These are phyloP conservation scores for Eumacrocentrus americanus DNA, from an alignment of 2,888 invertebrate species.

Conservation along the genomic window DNA sequence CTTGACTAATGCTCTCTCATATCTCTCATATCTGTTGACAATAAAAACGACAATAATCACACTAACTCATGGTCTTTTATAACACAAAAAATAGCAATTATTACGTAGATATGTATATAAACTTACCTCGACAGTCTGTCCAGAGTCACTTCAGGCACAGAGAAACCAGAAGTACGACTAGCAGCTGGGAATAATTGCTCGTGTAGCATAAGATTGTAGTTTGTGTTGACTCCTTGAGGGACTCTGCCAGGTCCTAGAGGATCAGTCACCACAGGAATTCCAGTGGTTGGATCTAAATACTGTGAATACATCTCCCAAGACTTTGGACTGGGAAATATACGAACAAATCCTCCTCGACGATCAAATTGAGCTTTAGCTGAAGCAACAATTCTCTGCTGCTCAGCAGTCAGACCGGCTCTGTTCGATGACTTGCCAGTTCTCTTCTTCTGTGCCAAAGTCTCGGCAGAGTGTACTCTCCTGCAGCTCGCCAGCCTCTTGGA, in stretches of 20 bases:
- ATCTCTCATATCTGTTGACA: conserved; percentile 64
- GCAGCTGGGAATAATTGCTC: conserved; percentile 74
- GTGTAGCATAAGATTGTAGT: conserved; percentile 79
- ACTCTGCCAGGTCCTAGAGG: conserved; percentile 58
- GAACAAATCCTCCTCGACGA: conserved; percentile 84
- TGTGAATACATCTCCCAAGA: conserved; percentile 84
- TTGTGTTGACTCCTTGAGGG: conserved; percentile 65
- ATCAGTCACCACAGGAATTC: conserved; percentile 69
- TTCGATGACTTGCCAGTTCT: conserved; percentile 42
- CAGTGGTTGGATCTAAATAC: conserved; percentile 78
- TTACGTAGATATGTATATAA: background rate
- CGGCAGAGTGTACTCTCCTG: conserved; percentile 77
- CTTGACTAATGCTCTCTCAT: conserved; percentile 66
- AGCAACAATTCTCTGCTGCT: conserved; percentile 79
- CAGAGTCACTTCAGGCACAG: conserved; percentile 55
- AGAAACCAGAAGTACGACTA: conserved; percentile 50
- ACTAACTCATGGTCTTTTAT: too few relatives aligned
- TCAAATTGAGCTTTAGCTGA: conserved; percentile 80
- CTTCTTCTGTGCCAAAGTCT: conserved; percentile 64
- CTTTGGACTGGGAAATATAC: conserved; percentile 89
- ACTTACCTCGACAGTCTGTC: conserved; percentile 57
- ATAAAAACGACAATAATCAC: conserved; percentile 3
- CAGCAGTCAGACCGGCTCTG: conserved; percentile 68
- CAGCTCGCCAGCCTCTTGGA: conserved; percentile 59
- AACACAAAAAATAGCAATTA: conserved; percentile 13